Percentiles rank a stretch among this genome's conserved stretches.
Conservation (phyloP, 2,797 vertebrate species). For the Labeo calbasu region DNA sequence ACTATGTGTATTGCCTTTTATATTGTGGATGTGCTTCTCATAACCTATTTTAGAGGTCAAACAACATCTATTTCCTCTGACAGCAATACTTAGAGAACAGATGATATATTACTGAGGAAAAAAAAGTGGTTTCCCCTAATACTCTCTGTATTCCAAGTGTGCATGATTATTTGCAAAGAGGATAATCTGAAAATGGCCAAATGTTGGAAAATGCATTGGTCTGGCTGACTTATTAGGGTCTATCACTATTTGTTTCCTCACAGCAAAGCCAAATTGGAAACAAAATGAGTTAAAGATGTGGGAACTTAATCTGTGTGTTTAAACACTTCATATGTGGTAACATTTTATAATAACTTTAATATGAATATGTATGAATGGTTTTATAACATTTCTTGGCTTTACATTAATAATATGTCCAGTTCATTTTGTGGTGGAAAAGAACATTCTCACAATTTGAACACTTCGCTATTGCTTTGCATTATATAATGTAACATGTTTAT, state of each 20-base stretch:
- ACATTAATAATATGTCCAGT: neutral
- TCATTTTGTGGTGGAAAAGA: neutral
- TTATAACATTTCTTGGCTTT: neutral
- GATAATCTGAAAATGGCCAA: neutral
- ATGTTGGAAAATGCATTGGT: conserved; percentile 1
- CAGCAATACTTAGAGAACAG: neutral
- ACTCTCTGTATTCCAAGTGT: neutral
- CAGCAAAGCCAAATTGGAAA: neutral
- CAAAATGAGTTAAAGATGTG: conserved; percentile 12
- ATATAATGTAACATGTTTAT: too few relatives aligned
- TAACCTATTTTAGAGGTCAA: too few relatives aligned
- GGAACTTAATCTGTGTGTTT: neutral
- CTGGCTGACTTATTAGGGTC: neutral
- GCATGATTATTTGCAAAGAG: neutral
- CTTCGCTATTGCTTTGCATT: neutral
- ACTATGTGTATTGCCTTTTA: too few relatives aligned
- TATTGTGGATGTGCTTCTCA: too few relatives aligned
- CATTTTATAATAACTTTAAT: neutral
- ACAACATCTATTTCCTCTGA: too few relatives aligned
- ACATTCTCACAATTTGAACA: neutral
- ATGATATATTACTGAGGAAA: neutral
- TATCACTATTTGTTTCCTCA: conserved; percentile 2
- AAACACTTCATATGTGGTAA: neutral
- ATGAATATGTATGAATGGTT: neutral
- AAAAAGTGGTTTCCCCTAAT: neutral